Percentiles rank a stretch among this genome's conserved stretches.
phyloP scores from a whole-genome alignment of 2,113 vertebrate species.

The Scomber scombrus region DNA sequence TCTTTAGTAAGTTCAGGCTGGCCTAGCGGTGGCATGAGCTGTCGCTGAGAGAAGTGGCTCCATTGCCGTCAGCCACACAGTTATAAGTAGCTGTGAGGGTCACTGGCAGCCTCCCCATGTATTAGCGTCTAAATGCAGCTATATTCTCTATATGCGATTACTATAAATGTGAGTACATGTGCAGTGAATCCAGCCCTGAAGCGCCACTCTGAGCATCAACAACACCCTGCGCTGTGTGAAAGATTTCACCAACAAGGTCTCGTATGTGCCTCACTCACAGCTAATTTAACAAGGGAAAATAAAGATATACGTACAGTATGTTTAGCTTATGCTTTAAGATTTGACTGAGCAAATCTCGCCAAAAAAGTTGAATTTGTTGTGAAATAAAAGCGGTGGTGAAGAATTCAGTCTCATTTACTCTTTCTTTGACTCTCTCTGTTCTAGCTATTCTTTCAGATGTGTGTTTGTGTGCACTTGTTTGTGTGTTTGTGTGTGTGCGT shows the following conservation, averaged over 20 bases:
- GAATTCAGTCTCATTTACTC: constrained; percentile 10
- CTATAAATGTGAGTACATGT: constrained; percentile 60
- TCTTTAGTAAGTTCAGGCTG: not conserved
- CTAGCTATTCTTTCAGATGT: constrained; percentile 14
- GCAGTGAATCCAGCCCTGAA: constrained; percentile 64
- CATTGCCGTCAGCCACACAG: constrained; percentile 34
- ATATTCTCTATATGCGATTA: constrained; percentile 49
- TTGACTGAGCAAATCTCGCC: too few relatives aligned
- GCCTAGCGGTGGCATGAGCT: constrained; percentile 14
- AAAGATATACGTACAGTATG: not conserved
- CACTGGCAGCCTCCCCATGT: constrained; percentile 37
- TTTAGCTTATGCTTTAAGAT: not conserved
- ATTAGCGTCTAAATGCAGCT: constrained; percentile 47
- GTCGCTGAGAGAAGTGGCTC: constrained; percentile 39
- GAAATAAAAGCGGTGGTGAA: not conserved
- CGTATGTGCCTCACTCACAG: constrained; percentile 14
- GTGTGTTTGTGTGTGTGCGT: constrained; percentile 8
- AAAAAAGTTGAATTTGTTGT: too few relatives aligned
- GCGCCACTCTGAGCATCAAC: constrained; percentile 66
- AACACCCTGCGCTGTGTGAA: constrained; percentile 34
- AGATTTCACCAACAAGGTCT: constrained; percentile 28
- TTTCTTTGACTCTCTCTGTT: constrained; percentile 14
- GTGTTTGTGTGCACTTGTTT: not conserved
- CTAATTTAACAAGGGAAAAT: constrained; percentile 28
- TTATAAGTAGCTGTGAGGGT: constrained; percentile 61